Percentiles rank a stretch among this genome's conserved stretches.
These are phyloP conservation scores for Enteromius fasciolatus DNA, from an alignment of 2,797 vertebrate genomes.

Conservation along the genomic window DNA sequence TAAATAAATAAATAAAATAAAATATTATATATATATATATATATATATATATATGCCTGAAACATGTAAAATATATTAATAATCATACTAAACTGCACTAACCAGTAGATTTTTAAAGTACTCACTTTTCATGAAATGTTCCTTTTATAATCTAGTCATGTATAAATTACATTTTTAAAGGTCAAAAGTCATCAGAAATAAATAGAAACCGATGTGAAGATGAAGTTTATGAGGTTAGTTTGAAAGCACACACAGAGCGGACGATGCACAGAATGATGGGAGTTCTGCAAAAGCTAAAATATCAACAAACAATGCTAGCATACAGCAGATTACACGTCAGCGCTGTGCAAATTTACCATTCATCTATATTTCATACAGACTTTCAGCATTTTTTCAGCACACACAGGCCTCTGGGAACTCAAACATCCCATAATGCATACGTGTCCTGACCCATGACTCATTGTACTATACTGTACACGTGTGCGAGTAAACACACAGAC, in stretches of 20 bases:
- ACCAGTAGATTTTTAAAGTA: too few species aligned
- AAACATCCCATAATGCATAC: not conserved
- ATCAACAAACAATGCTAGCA: not conserved
- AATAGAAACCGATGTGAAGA: not conserved
- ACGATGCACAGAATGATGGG: not conserved
- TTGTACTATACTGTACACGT: not conserved
- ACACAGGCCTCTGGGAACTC: constrained; percentile 10
- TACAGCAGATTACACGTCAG: not conserved
- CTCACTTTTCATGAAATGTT: not conserved
- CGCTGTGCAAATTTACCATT: constrained; percentile 1
- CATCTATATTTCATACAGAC: constrained; percentile 29
- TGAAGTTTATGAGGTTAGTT: not conserved
- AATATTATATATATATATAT: not conserved
- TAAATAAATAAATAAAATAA: not conserved
- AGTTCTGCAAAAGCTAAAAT: too few species aligned
- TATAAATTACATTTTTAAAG: not conserved
- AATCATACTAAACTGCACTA: not conserved
- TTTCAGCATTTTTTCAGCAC: not conserved
- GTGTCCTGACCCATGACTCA: constrained; percentile 15
- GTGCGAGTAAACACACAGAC: not conserved
- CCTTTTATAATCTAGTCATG: not conserved
- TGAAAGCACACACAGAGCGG: not conserved
- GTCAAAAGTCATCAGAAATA: not conserved
- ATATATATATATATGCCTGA: not conserved
- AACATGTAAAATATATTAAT: not conserved